Base-by-base conservation (phyloP, 2,888 invertebrate genomes). In the Opisthograptis luteolata region DNA sequence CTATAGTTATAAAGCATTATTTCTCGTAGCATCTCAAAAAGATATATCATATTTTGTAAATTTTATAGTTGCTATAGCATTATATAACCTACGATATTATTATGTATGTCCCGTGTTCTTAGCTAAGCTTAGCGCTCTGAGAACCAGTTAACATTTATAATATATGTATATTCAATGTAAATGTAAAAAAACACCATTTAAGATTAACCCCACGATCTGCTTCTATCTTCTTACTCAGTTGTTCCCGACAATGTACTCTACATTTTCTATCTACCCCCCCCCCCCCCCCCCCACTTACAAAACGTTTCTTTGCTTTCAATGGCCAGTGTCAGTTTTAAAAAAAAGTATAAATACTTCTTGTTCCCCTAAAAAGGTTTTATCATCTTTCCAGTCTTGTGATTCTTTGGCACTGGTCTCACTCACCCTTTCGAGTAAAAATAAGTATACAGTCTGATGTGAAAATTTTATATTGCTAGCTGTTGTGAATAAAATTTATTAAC, bases 11-110 rank as follows among this genome's bases (percentile, higher is more conserved):
- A 64, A 71, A 78, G 69, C 80, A 87, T 87, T 84, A 87, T 86
- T 86, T 88, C 86, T 76, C 82, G 86, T 89, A 88, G 88, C 84
- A 75, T 87, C 81, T 86, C 89, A 80, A 82, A n/a, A 87, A 85
- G 84, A 87, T 87, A 90, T 87, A 89, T 90, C 88, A 90, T 90
- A 90, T 90, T 90, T 90, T 90, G 89, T 90, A 90, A 89, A 90
- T 89, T 90, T 89, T 90, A 89, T 90, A 89, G 88, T 83, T 79
- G 88, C 77, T 89, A 83, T 84, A 86, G 83, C 83, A 74, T 79
- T 47, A 72, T 86, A 70, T 87, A 85, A 82, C 69, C 84, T 85
- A 79, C 73, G 63, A 62, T 72, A 68, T 68, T 67, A 53, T 77
- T 41, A 79, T 86, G 71, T 86, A 83, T 85, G 80, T 84, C 76